Base-by-base conservation (phyloP, 1,140 invertebrate species). In the Metaphire vulgaris region DNA sequence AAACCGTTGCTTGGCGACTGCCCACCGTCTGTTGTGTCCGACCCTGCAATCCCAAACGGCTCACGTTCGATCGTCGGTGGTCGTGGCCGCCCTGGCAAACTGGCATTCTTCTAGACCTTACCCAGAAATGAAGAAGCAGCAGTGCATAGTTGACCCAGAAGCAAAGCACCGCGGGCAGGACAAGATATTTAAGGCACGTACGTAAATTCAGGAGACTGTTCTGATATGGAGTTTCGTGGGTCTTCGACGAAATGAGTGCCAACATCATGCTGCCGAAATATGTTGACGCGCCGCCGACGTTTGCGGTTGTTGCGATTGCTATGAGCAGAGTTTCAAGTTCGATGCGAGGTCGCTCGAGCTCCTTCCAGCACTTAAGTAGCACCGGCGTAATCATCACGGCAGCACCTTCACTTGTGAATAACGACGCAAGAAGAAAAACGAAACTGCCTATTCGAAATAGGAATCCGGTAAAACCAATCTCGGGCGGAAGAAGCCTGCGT, bases 311-410 rank as follows among this genome's bases (percentile, higher is more conserved):
- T 6, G 69, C 30, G 2, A 71, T 71, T 12, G 26, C 30, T n/a
- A 71, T 30, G 32, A 71, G 30, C 15, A 71, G 30, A 32, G 69
- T 71, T 32, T 71, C 69, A 2, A 71, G 33, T 32, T 71, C 69
- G 33, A n/a, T 32, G n/a, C 33, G 30, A 71, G 69, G n/a, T 2
- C 69, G 26, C 33, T 71, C 69, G 2, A 30, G 69, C 29, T 71
- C 69, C 33, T 71, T 33, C 69, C 69, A 71, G 29, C 69, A 71
- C n/a, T 71, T 71, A 31, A 71, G 33, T n/a, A 71, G 26, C 28
- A 71, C 32, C n/a, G 69, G 69, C 1, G 69, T 71, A 1, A 71
- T n/a, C 16, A 71, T 33, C n/a, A 71, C 2, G 1, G 30, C 30
- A 29, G 30, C 33, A n/a, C 30, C 1, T n/a, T 71, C 69, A 32